Conservation (phyloP, 1,140 invertebrate genomes). For the Drosophila sturtevanti region DNA sequence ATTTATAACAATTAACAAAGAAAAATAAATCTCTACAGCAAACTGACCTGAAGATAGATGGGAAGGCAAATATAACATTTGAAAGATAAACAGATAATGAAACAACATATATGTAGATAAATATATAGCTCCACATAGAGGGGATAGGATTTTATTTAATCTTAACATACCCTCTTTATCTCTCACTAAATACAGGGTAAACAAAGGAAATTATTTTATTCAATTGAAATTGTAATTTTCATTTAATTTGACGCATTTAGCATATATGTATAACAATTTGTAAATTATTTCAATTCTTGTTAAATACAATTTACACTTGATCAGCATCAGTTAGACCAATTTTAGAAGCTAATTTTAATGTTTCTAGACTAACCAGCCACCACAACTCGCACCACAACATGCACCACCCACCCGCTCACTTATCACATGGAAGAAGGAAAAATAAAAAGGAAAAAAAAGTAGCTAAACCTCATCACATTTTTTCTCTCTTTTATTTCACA, state of each 20-base stretch:
- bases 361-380: not conserved
- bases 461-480: slow-evolving; percentile 40
- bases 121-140: too few species aligned
- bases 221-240: not conserved
- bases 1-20: too few species aligned
- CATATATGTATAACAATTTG: slow-evolving; percentile 17
- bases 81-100: too few species aligned
- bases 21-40: too few species aligned
- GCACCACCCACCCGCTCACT: not conserved
- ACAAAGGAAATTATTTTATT: too few species aligned
- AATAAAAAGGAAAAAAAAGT: not conserved
- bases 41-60: too few species aligned
- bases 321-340: slow-evolving; percentile 1
- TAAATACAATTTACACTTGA: slow-evolving; percentile 7
- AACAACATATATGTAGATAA: too few species aligned
- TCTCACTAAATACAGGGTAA: too few species aligned
- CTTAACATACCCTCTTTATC: too few species aligned
- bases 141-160: too few species aligned
- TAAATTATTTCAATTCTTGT: not conserved
- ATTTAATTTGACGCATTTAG: slow-evolving; percentile 1
- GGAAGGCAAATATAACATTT: too few species aligned
- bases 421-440: not conserved
- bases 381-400: not conserved
- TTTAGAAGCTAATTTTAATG: slow-evolving; percentile 4
- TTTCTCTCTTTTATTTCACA: slow-evolving; percentile 42